Percentiles rank a stretch among this genome's conserved stretches.
phyloP scores from a whole-genome alignment of 2,888 invertebrate species.

The Rambutsinella grinnellia region DNA sequence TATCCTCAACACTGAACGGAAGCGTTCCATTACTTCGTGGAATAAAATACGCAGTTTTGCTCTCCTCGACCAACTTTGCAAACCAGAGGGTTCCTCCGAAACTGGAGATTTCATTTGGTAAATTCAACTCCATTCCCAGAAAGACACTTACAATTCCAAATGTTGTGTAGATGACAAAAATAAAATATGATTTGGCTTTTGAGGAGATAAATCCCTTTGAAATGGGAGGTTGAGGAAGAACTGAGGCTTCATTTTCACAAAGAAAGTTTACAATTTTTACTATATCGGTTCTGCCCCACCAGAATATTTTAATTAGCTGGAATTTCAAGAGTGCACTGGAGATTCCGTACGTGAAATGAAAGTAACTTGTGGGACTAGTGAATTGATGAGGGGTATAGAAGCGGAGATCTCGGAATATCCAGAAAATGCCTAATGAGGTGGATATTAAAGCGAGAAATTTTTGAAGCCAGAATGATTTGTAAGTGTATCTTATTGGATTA shows the following conservation, averaged over 20 bases:
- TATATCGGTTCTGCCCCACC: not conserved
- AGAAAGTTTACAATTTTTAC: not conserved
- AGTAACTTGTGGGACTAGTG: not conserved
- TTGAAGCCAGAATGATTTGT: not conserved
- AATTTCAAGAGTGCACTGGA: not conserved
- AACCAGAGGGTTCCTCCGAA: not conserved
- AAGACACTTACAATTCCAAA: not conserved
- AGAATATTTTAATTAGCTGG: not conserved
- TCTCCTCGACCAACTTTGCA: not conserved
- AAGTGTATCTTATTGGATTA: too few species aligned
- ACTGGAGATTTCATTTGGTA: not conserved
- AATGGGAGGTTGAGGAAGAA: not conserved
- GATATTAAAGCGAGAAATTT: not conserved
- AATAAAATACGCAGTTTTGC: not conserved
- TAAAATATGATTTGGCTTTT: not conserved
- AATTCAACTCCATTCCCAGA: not conserved
- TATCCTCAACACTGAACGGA: not conserved
- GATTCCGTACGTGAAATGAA: not conserved
- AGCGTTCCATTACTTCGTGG: not conserved
- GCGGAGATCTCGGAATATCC: not conserved
- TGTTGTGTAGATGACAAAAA: not conserved
- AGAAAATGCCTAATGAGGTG: not conserved
- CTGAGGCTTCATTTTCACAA: not conserved
- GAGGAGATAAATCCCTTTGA: not conserved
- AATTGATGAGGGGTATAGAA: not conserved